Evolutionary conservation across 1,140 invertebrate species (phyloP).

Genomic region (Dufourea novaeangliae): DNA sequence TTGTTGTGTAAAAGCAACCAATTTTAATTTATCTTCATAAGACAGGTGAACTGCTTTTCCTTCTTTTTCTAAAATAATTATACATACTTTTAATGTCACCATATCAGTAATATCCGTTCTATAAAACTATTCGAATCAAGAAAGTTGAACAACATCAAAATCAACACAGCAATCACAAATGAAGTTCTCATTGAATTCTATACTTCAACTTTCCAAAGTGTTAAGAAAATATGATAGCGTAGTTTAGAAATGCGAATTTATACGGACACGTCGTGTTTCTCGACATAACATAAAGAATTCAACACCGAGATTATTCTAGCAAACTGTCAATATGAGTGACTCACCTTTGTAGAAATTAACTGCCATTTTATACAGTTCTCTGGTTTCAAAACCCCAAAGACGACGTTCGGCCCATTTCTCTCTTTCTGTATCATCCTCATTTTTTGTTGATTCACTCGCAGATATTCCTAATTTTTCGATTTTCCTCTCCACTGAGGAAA

Average conservation of each 20-base stretch:
- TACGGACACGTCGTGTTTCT: neutral
- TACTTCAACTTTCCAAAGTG: neutral
- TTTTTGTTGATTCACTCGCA: constrained; percentile 47
- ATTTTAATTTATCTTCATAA: constrained; percentile 95
- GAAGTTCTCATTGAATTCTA: constrained; percentile 7
- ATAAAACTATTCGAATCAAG: neutral
- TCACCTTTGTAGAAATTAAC: constrained; percentile 95
- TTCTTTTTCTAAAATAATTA: constrained; percentile 92
- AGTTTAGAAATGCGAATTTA: neutral
- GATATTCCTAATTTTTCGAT: constrained; percentile 70
- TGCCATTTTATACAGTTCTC: constrained; percentile 92
- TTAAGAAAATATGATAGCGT: neutral
- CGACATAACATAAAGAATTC: neutral
- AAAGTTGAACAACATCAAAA: neutral
- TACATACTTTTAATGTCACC: constrained; percentile 22
- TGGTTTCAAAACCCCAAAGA: constrained; percentile 77
- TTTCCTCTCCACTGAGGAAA: constrained; percentile 69
- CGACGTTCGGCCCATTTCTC: constrained; percentile 66
- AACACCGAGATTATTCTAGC: neutral
- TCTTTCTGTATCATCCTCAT: constrained; percentile 38
- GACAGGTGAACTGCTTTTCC: constrained; percentile 96
- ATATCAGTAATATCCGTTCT: neutral
- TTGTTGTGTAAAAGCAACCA: constrained; percentile 96
- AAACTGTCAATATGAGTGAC: constrained; percentile 37
- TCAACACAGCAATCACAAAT: neutral